Percentiles rank a stretch among this genome's conserved stretches.
phyloP scores from a whole-genome alignment of 2,797 vertebrate species.

The Acanthurus lineatus region DNA sequence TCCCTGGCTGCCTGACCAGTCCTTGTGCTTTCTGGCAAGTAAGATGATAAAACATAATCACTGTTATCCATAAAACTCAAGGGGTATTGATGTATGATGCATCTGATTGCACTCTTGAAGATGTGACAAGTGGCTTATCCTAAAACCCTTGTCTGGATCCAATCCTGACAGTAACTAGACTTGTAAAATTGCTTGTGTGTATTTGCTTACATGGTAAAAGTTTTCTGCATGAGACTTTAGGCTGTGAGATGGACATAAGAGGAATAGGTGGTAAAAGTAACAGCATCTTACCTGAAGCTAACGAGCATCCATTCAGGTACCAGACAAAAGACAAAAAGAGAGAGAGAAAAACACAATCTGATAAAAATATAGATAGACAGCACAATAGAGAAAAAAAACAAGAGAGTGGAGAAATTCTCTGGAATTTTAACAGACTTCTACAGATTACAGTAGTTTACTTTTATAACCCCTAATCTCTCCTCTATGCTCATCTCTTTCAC shows the following conservation, averaged over 20 bases:
- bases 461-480: not conserved
- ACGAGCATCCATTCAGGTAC: conserved; percentile 55
- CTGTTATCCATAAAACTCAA: conserved; percentile 7
- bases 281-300: conserved; percentile 90
- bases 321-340: conserved; percentile 9
- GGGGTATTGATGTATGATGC: not conserved
- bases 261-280: conserved; percentile 1
- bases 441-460: conserved; percentile 24
- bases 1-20: not conserved
- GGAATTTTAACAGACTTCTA: conserved; percentile 16
- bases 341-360: conserved; percentile 25
- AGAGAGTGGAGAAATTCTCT: not conserved
- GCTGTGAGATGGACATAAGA: conserved; percentile 18
- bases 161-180: not conserved
- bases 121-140: not conserved
- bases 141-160: not conserved
- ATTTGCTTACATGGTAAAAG: not conserved
- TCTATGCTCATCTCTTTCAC: conserved; percentile 13
- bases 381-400: conserved; percentile 23
- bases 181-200: not conserved
- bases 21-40: conserved; percentile 4
- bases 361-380: conserved; percentile 18
- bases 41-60: conserved; percentile 27
- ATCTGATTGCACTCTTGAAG: conserved; percentile 1
- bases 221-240: not conserved